Conservation (phyloP, 35 echinoderm and acorn worm species). For the Anneissia japonica region DNA sequence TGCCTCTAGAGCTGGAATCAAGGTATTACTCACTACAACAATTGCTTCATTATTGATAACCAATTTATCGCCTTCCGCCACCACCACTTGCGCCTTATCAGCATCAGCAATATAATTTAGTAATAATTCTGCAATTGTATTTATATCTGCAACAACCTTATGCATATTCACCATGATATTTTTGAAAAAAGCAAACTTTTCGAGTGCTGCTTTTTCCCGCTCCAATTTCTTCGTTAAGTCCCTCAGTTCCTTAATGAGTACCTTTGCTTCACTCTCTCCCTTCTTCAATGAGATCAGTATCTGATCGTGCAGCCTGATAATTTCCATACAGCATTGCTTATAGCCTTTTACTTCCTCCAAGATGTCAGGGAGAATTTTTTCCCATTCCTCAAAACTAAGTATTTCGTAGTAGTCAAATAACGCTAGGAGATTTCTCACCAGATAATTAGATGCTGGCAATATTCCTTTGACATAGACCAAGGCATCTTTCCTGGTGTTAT, state of each 20-base stretch:
- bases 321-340: constrained; percentile 8
- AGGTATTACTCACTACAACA: background rate
- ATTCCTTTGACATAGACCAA: constrained; percentile 6
- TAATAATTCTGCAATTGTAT: background rate
- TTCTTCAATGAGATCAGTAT: constrained; percentile 15
- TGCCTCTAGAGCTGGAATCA: constrained; percentile 20
- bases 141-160: constrained; percentile 1
- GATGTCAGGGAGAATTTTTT: background rate
- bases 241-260: background rate
- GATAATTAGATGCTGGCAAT: background rate
- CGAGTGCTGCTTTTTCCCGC: background rate
- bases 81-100: background rate
- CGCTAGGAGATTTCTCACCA: background rate
- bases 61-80: background rate
- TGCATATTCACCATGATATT: too few relatives aligned
- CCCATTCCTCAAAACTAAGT: background rate
- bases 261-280: constrained; percentile 16
- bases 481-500: constrained; percentile 18
- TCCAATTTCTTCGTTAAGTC: background rate
- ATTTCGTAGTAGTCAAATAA: background rate
- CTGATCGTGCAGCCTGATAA: constrained; percentile 12
- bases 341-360: constrained; percentile 15
- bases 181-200: background rate
- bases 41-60: background rate
- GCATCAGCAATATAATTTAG: background rate